Evolutionary conservation across 2,797 vertebrate species (phyloP), one percentile per base, ranked within the genome.

Genomic region (Carapus acus): DNA sequence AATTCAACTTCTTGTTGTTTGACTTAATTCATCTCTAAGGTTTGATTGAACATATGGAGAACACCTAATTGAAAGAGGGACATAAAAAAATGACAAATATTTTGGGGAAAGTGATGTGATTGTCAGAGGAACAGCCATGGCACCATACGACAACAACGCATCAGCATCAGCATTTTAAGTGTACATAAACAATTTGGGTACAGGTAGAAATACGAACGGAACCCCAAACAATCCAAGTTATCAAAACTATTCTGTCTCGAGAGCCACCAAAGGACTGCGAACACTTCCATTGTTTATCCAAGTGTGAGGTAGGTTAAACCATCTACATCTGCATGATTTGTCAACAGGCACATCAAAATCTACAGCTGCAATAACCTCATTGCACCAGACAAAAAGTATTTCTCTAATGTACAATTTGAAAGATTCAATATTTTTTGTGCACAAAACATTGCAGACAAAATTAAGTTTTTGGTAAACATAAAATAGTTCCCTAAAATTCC

Each of bases 291-390:
- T 1, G 6, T 17, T 23, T 44, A 41, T 43, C 22, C 22, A 34
- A 54, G 34, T 36, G 38, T 52, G 81, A 85, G 81, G 84, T 83
- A 83, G 78, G 73, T 33, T 22, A 59, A 23, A 31, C 24, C 15
- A 70, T 65, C 23, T 11, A 24, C 48, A 54, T 56, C 58, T 64
- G 42, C 36, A 50, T 21, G 15, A 62, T 15, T 33, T 34, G 19
- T 27, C 43, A 14, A 4, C 50, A 79, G 82, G 82, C 81, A 84
- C 80, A 82, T 76, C 16, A 45, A 65, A 70, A 41, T 44, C 19
- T 7, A 33, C 23, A 20, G 41, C 62, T 19, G 50, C 38, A 67
- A 20, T 43, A 64, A 21, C n/a, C n/a, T n/a, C n/a, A n/a, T n/a
- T n/a, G n/a, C n/a, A n/a, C n/a, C n/a, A n/a, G n/a, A n/a, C n/a